Evolutionary conservation across 2,888 invertebrate species (phyloP), one percentile per base, ranked within the genome.

Genomic region (Hirtodrosophila alboralis): DNA sequence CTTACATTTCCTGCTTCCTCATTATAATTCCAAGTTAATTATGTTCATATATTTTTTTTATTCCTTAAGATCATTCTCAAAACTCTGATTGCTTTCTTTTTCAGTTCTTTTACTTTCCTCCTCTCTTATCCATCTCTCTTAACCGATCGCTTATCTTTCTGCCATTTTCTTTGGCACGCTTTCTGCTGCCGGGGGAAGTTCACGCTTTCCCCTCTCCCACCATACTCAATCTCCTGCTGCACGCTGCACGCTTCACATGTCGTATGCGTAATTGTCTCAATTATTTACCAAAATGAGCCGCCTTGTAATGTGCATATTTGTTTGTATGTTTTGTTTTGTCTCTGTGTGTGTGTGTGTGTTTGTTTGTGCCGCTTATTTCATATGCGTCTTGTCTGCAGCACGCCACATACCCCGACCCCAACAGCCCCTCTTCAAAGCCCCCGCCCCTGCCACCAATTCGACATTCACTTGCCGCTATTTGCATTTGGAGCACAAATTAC

Each of bases 221-320:
- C 10, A 2, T 4, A 5, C 7, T 9, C 37, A 31, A 28, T 47
- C 18, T 4, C 18, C n/a, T 13, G 30, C 40, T 3, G 33, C 31
- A 38, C 27, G 12, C 59, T 41, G 10, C 44, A 23, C 44, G 58
- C 56, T 52, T 52, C 63, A 69, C 79, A 73, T 66, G 64, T 75
- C 64, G 73, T 75, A 75, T 81, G 71, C 84, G 86, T 81, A 81
- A 81, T 81, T 81, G 84, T 84, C 86, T 86, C 81, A 81, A 86
- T 81, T 81, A 81, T 85, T 81, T 84, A 79, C 85, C 85, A 65
- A 79, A 79, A 79, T 79, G 83, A 84, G 85, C 79, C 65, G 65
- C 69, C 63, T 69, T 78, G 60, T 68, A 49, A 48, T 59, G 49
- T 70, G 47, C 47, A 41, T 63, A 63, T 54, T 16, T 63, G 47